These are phyloP conservation scores for Drosophila fuyamai DNA, from an alignment of 1,140 invertebrate species.

Conservation along the genomic window DNA sequence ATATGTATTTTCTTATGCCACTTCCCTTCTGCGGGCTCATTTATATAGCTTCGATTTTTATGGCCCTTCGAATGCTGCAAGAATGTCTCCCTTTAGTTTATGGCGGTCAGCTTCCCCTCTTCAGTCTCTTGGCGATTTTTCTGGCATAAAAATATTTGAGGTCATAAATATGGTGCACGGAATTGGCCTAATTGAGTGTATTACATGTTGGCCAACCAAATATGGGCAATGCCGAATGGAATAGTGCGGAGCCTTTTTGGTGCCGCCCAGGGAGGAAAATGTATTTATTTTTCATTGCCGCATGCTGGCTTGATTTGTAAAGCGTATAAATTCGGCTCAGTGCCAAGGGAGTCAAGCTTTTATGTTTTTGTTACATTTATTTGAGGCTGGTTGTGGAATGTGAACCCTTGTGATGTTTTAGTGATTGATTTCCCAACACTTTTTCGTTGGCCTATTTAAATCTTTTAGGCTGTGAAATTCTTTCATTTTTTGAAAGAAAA, in stretches of 20 bases:
- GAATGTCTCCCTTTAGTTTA: constrained; percentile 58
- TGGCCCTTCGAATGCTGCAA: constrained; percentile 38
- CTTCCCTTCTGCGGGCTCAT: constrained; percentile 54
- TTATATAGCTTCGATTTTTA: constrained; percentile 78
- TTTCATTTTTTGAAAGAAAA: background rate
- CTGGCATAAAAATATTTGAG: constrained; percentile 72
- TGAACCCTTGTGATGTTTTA: constrained; percentile 16
- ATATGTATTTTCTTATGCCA: constrained; percentile 22
- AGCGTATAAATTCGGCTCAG: constrained; percentile 56
- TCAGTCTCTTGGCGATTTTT: constrained; percentile 20
- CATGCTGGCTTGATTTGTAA: constrained; percentile 65
- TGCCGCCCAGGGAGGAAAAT: constrained; percentile 30
- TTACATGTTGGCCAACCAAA: constrained; percentile 59
- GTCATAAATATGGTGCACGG: constrained; percentile 69
- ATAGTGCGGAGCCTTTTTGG: constrained; percentile 10
- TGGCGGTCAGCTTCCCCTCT: constrained; percentile 53
- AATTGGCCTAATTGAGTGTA: constrained; percentile 79
- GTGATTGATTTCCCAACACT: constrained; percentile 31
- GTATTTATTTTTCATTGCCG: constrained; percentile 69
- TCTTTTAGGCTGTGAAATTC: background rate
- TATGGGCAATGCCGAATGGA: constrained; percentile 16
- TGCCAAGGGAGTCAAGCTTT: constrained; percentile 22
- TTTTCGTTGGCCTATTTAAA: constrained; percentile 13
- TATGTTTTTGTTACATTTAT: constrained; percentile 32
- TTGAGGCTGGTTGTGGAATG: constrained; percentile 20